A percentile compares a stretch with the other conserved stretches of the same genome.
Evolutionary conservation across 2,797 vertebrate genomes (phyloP).

Genomic region (Anas capensis): DNA sequence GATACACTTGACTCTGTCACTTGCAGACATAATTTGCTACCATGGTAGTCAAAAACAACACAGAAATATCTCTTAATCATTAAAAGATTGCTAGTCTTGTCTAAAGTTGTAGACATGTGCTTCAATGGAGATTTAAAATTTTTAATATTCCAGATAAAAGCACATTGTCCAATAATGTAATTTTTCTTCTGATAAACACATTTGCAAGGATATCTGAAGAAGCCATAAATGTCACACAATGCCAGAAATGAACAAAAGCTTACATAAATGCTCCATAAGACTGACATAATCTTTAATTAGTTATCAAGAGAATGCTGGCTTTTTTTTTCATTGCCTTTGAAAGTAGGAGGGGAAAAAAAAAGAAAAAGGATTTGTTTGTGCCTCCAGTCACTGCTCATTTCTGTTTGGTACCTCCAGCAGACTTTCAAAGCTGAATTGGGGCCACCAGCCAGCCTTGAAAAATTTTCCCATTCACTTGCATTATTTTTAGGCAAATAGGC

Average conservation of each 20-base stretch:
- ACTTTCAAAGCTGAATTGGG: not conserved
- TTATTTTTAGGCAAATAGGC: conserved; percentile 6
- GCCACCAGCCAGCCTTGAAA: not conserved
- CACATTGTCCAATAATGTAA: fast-evolving
- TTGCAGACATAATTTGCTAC: not conserved
- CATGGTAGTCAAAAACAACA: conserved; percentile 34
- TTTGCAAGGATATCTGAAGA: not conserved
- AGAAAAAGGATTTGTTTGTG: not conserved
- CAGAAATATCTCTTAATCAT: conserved; percentile 26
- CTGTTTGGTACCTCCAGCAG: not conserved
- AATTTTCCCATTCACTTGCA: not conserved
- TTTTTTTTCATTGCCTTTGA: not conserved
- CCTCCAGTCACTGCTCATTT: not conserved
- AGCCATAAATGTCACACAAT: not conserved
- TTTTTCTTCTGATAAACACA: not conserved
- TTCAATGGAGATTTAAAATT: not conserved
- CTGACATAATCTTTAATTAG: not conserved
- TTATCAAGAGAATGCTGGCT: not conserved
- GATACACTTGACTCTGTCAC: not conserved
- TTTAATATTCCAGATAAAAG: not conserved
- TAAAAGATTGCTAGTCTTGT: not conserved
- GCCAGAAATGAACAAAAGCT: not conserved
- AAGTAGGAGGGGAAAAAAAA: not conserved
- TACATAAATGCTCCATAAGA: not conserved
- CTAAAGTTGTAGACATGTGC: not conserved